phyloP scores from a whole-genome alignment of 2,888 invertebrate genomes.

The Anticlea derivata region DNA sequence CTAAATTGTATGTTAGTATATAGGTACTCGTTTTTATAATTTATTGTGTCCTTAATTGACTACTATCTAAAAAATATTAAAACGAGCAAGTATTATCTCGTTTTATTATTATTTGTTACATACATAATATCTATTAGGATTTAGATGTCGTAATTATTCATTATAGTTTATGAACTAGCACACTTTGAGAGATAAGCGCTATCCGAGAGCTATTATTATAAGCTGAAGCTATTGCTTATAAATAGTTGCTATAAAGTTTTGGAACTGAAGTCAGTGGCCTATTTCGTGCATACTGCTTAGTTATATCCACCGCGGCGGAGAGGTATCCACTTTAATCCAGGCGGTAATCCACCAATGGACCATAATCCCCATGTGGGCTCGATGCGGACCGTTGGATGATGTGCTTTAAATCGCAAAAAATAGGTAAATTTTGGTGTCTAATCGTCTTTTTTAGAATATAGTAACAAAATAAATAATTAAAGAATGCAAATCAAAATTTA shows the following conservation, averaged over 20 bases:
- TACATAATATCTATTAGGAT: too few species aligned
- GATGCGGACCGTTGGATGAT: background rate
- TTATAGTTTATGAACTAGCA: too few species aligned
- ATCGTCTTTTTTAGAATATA: background rate
- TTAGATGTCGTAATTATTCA: too few species aligned
- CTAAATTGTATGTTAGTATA: background rate
- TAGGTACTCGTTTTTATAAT: background rate
- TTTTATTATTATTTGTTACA: too few species aligned
- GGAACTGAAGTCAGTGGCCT: background rate
- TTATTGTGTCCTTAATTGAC: too few species aligned
- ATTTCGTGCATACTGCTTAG: slow-evolving; percentile 3
- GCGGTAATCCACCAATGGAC: slow-evolving; percentile 8
- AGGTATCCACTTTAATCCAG: slow-evolving; percentile 7
- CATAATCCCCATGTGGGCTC: slow-evolving; percentile 8
- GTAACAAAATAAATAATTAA: too few species aligned
- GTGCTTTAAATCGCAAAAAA: slow-evolving; percentile 3
- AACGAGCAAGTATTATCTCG: too few species aligned
- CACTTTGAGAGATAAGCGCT: too few species aligned
- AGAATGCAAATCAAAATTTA: too few species aligned
- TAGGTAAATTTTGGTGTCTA: background rate
- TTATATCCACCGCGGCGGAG: background rate
- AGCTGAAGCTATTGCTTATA: too few species aligned
- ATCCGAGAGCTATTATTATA: too few species aligned
- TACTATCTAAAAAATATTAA: too few species aligned
- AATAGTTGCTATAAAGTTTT: background rate